Percentiles rank a stretch among this genome's conserved stretches.
Evolutionary conservation across 2,888 invertebrate species (phyloP).

Genomic region (Limnephilus marmoratus): DNA sequence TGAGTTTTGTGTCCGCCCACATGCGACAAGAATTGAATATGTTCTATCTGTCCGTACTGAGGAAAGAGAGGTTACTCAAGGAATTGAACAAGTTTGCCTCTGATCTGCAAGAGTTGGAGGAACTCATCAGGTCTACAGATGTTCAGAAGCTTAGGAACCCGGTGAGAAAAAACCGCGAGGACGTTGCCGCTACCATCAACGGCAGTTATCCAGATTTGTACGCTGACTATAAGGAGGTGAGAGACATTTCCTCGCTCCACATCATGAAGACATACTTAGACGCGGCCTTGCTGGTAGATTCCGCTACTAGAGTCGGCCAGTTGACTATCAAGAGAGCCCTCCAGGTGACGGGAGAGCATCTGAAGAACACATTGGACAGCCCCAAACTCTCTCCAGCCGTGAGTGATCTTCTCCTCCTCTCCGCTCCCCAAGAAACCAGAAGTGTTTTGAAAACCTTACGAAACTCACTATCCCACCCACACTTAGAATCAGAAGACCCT

Average conservation of each 20-base stretch:
- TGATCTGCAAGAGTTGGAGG: neutral
- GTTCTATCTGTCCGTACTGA: too few relatives aligned
- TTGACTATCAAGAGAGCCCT: neutral
- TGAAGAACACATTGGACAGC: too few relatives aligned
- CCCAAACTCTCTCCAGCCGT: too few relatives aligned
- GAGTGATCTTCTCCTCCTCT: neutral
- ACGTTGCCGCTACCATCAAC: neutral
- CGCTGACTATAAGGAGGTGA: neutral
- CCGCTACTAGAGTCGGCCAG: neutral
- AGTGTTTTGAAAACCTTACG: neutral
- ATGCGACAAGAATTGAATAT: neutral
- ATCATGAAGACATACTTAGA: neutral
- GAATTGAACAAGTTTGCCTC: neutral
- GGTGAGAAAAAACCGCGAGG: neutral
- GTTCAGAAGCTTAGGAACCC: neutral
- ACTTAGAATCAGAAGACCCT: neutral
- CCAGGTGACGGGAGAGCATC: too few relatives aligned
- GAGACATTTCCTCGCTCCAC: neutral
- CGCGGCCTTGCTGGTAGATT: neutral
- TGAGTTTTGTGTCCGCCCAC: slow-evolving; percentile 15
- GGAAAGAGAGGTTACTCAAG: neutral
- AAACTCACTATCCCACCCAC: neutral
- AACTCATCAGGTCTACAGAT: neutral
- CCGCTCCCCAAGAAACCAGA: neutral
- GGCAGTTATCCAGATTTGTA: neutral